Percentiles rank a stretch among this genome's conserved stretches.
Conservation (phyloP, 2,797 vertebrate genomes). For the Acridotheres tristis region DNA sequence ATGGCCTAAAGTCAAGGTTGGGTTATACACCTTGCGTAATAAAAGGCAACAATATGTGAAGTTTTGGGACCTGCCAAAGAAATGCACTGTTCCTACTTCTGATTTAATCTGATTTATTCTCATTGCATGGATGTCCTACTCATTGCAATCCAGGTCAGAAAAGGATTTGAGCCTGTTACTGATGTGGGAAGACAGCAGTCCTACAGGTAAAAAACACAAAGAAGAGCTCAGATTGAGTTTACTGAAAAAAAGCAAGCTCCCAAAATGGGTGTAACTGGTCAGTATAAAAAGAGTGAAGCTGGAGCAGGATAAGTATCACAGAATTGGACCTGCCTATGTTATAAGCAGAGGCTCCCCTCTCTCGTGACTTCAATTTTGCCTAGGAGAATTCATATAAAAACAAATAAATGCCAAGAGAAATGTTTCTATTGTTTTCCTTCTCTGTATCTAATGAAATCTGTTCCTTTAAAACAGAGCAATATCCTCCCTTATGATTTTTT, state of each 20-base stretch:
- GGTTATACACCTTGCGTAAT: background rate
- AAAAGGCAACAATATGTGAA: background rate
- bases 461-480: slow-evolving; percentile 61
- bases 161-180: slow-evolving; percentile 24
- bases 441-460: slow-evolving; percentile 53
- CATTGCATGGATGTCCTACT: background rate
- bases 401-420: slow-evolving; percentile 63
- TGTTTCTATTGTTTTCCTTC: slow-evolving; percentile 58
- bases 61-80: background rate
- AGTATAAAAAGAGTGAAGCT: background rate
- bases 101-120: slow-evolving; percentile 19
- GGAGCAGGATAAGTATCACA: background rate
- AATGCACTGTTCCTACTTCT: background rate
- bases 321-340: background rate
- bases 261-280: background rate
- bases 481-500: slow-evolving; percentile 66
- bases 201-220: background rate
- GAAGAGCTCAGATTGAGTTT: background rate
- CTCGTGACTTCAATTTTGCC: background rate
- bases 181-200: slow-evolving; percentile 10
- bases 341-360: background rate
- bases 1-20: background rate
- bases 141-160: slow-evolving; percentile 22
- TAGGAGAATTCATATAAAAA: slow-evolving; percentile 37
- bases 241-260: background rate